Conservation (phyloP, 2,113 vertebrate genomes). For the Pristiophorus japonicus region DNA sequence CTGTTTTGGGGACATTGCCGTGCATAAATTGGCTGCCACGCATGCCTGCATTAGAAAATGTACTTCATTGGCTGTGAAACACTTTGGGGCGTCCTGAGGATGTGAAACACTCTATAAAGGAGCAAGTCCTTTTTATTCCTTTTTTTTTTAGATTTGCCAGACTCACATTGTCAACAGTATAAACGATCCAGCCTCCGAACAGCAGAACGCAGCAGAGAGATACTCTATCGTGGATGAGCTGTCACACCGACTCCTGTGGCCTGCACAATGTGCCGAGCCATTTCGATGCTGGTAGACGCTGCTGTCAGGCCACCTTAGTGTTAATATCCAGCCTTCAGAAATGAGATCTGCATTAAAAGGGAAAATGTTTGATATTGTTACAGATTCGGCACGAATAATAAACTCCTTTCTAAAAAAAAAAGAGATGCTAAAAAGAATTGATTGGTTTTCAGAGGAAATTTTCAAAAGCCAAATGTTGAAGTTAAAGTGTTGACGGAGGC, state of each 20-base stretch:
- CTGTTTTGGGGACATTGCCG: not conserved
- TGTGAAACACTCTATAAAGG: not conserved
- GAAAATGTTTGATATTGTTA: not conserved
- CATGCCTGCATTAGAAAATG: not conserved
- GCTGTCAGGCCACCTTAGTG: too few relatives aligned
- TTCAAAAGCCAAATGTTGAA: not conserved
- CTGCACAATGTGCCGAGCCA: not conserved
- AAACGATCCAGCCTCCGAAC: not conserved
- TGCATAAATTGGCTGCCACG: not conserved
- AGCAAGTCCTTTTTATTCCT: not conserved
- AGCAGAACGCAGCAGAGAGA: not conserved
- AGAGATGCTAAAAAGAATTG: not conserved
- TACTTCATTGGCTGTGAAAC: not conserved
- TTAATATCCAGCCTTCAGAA: not conserved
- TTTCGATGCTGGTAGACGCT: not conserved
- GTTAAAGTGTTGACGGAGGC: not conserved
- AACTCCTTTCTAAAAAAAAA: not conserved
- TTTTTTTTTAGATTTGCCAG: not conserved
- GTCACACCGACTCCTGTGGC: not conserved
- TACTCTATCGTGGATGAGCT: not conserved
- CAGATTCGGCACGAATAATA: not conserved
- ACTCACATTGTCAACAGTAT: not conserved
- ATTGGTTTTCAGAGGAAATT: not conserved
- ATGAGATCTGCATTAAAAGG: not conserved
- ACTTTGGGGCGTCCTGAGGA: not conserved